These are phyloP conservation scores for Eristalis pertinax DNA, from an alignment of 2,888 invertebrate genomes.

Conservation along the genomic window DNA sequence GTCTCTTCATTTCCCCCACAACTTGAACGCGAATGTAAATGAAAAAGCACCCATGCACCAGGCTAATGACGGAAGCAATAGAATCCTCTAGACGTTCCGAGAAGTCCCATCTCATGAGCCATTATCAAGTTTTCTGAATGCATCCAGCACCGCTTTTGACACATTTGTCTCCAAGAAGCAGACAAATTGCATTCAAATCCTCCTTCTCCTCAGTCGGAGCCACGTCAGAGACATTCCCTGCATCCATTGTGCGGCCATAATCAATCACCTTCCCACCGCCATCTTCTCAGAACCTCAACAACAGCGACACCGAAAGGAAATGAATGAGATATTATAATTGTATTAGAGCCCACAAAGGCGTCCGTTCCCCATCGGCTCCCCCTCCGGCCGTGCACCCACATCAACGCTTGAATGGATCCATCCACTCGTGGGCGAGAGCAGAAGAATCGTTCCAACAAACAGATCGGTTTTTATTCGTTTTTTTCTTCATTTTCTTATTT, in stretches of 20 bases:
- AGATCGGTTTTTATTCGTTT: not conserved
- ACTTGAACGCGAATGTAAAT: too few species aligned
- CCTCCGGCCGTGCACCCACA: not conserved
- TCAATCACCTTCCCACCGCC: not conserved
- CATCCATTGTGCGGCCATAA: not conserved
- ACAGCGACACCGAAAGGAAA: not conserved
- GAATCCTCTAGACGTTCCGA: not conserved
- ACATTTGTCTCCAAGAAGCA: too few species aligned
- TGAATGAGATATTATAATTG: not conserved
- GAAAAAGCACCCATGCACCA: too few species aligned
- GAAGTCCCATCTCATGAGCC: not conserved
- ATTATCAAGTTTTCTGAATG: too few species aligned
- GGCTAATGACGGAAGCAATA: too few species aligned
- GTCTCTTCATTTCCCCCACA: too few species aligned
- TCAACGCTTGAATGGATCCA: not conserved
- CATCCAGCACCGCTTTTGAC: too few species aligned
- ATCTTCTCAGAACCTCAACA: not conserved
- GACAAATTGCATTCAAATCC: not conserved
- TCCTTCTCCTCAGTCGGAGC: not conserved
- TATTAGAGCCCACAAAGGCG: not conserved
- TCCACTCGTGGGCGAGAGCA: not conserved
- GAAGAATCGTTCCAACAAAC: slow-evolving; percentile 17
- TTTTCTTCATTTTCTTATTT: not conserved
- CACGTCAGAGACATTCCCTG: not conserved
- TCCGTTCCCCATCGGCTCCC: not conserved